phyloP scores from a whole-genome alignment of 2,888 invertebrate genomes.

The Synergus umbraculus region DNA sequence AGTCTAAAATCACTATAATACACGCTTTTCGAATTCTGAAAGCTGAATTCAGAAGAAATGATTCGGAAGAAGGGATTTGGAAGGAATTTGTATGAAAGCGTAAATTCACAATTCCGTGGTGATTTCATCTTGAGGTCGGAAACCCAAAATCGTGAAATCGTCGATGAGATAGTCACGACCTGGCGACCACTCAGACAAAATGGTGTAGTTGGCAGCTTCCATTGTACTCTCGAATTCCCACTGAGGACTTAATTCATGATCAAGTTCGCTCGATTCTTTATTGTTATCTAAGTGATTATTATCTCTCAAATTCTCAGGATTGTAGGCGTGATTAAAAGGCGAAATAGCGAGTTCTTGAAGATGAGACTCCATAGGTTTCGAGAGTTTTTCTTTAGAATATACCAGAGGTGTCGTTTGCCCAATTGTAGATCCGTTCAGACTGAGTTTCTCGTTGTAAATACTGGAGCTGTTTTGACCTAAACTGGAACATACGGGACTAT shows the following conservation, averaged over 20 bases:
- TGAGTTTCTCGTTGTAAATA: constrained; percentile 71
- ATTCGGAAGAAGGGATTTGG: neutral
- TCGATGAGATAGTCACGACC: constrained; percentile 78
- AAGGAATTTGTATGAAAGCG: neutral
- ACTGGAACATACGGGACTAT: constrained; percentile 70
- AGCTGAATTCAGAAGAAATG: neutral
- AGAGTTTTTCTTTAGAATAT: constrained; percentile 65
- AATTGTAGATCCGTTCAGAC: constrained; percentile 70
- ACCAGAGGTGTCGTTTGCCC: constrained; percentile 72
- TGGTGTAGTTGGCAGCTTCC: constrained; percentile 74
- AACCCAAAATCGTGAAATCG: constrained; percentile 90
- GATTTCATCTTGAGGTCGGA: constrained; percentile 92
- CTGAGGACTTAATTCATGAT: constrained; percentile 77
- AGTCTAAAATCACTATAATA: neutral
- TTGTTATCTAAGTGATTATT: constrained; percentile 57
- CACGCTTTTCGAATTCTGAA: neutral
- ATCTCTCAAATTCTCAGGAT: constrained; percentile 57
- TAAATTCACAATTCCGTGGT: constrained; percentile 88
- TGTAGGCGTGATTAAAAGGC: constrained; percentile 74
- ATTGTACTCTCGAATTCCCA: constrained; percentile 78
- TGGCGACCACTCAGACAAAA: constrained; percentile 75
- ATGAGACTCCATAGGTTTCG: constrained; percentile 60
- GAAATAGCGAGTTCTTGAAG: constrained; percentile 75
- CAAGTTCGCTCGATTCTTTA: constrained; percentile 62
- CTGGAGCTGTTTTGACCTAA: constrained; percentile 69